These are phyloP conservation scores for Brachionus calyciflorus DNA, from an alignment of 1,140 invertebrate species.

Conservation along the genomic window DNA sequence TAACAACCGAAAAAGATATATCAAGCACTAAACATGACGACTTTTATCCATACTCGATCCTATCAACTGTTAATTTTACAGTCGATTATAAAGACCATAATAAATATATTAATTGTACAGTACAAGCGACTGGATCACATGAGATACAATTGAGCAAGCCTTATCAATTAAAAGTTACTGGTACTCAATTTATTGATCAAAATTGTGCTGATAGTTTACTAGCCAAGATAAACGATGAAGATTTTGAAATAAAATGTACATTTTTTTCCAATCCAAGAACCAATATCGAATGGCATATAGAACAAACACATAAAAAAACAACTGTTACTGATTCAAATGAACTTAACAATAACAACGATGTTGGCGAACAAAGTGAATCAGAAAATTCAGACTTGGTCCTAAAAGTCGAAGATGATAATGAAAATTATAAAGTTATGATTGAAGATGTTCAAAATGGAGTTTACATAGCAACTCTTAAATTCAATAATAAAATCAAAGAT, in stretches of 20 bases:
- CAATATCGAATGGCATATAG: neutral
- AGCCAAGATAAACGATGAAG: neutral
- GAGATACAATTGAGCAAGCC: neutral
- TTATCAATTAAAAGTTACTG: neutral
- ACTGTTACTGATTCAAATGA: neutral
- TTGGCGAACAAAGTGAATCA: neutral
- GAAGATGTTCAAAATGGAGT: neutral
- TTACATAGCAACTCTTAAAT: neutral
- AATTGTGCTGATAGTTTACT: neutral
- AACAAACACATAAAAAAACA: neutral
- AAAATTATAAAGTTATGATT: neutral
- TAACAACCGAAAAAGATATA: slow-evolving; percentile 6
- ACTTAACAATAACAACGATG: neutral
- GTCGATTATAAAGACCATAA: slow-evolving; percentile 13
- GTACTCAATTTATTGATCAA: slow-evolving; percentile 27
- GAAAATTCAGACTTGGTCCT: neutral
- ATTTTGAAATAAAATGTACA: slow-evolving; percentile 6
- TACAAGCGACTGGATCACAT: neutral
- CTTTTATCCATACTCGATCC: slow-evolving; percentile 18
- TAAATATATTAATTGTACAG: slow-evolving; percentile 2
- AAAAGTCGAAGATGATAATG: neutral
- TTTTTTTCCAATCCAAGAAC: slow-evolving; percentile 43
- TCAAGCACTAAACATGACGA: slow-evolving; percentile 28
- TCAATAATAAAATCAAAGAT: neutral
- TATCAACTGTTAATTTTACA: slow-evolving; percentile 4